Evolutionary conservation across 2,113 vertebrate species (phyloP), one percentile per base, ranked within the genome.

Genomic region (Struthidea cinerea): DNA sequence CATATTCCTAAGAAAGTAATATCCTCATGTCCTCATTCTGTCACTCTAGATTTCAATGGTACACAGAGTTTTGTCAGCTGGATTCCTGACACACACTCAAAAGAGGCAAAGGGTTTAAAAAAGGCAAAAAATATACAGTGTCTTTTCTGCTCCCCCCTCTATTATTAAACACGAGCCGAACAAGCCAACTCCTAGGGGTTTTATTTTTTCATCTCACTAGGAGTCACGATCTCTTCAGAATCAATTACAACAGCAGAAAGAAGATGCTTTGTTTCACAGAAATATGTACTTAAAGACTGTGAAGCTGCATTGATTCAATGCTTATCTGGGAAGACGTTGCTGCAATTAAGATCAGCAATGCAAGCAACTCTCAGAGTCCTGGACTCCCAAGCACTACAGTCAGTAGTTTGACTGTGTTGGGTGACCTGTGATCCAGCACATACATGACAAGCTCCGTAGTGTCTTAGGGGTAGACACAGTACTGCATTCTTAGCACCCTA

Each of bases 11-110:
- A 92, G 86, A 76, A 94, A 56, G 56, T 47, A 87, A 87, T 93
- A 93, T 79, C 49, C 44, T 10, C 12, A 4, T 37, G 76, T 59
- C 87, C 91, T 90, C 94, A 94, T 92, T 97, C 93, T 95, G 76
- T 92, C 94, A 91, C 74, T 90, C 73, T 55, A 47, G 37, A 84
- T 91, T 94, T 87, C 60, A 82, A 2, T 26, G 16, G 86, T 59
- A 26, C 35, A 53, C 59, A 65, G 2, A 42, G 44, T 89, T 92
- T 88, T 92, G 68, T 94, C 89, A 78, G 57, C 56, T 91, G 79
- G 47, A 71, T 75, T 93, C 56, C 65, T 71, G 35, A 77, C 41
- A 61, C 20, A 60, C 22, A 53, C 42, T 50, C 21, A 71, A 39
- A 50, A 73, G 27, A 64, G 16, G 33, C 10, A 89, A 94, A 78